Evolutionary conservation across 2,797 vertebrate species (phyloP).

Genomic region (Pygocentrus nattereri): DNA sequence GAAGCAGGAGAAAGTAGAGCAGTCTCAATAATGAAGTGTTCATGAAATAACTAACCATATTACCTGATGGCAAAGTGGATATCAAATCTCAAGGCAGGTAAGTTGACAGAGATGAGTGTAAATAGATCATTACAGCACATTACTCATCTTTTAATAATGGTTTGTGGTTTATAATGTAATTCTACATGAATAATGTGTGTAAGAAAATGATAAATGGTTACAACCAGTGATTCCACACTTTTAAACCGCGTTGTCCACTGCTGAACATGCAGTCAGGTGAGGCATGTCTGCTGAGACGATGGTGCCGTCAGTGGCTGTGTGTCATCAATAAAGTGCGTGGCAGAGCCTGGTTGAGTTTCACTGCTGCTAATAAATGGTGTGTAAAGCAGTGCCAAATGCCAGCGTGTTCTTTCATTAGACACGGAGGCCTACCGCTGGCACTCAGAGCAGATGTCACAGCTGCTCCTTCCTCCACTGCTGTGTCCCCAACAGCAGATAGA

Average conservation of each 20-base stretch:
- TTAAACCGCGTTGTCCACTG: neutral
- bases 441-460: constrained; percentile 75
- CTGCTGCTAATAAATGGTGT: constrained; percentile 75
- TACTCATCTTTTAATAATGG: no score
- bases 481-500: neutral
- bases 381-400: constrained; percentile 71
- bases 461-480: constrained; percentile 62
- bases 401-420: constrained; percentile 78
- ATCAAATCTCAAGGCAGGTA: no score
- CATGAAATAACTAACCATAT: neutral
- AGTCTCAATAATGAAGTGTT: neutral
- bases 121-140: no score
- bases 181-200: neutral
- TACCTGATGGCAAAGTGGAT: no score
- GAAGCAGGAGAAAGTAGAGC: no score
- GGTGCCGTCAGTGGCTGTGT: constrained; percentile 55
- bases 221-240: neutral
- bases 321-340: constrained; percentile 65
- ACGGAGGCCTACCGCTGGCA: constrained; percentile 65
- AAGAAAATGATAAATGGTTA: neutral
- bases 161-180: no score
- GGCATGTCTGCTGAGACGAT: constrained; percentile 20
- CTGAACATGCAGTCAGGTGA: neutral
- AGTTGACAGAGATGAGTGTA: no score
- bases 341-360: constrained; percentile 62